Evolutionary conservation across 2,888 invertebrate species (phyloP), one percentile per base, ranked within the genome.

Genomic region (Caenorhabditis doughertyi): DNA sequence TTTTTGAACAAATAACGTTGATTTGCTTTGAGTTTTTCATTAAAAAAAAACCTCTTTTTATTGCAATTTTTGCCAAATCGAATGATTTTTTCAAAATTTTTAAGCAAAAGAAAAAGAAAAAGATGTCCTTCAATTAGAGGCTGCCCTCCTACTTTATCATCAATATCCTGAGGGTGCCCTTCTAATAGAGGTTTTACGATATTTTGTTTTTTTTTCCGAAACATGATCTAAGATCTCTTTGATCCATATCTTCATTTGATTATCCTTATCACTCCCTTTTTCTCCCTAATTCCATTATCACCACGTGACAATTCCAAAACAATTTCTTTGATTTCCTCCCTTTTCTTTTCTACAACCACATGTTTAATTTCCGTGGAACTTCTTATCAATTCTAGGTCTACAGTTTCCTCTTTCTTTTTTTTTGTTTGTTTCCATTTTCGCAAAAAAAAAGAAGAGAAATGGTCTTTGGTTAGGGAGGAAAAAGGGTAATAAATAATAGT

Each of bases 221-320:
- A 18, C 44, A 25, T 44, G 64, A 64, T 39, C 49, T 32, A 64
- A 64, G 44, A 64, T 49, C 25, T 25, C 1, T 25, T 55, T 42
- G 16, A 27, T 23, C 23, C 2, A 9, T 42, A 23, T 44, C 35
- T 42, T 16, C 21, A 18, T 47, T 47, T 47, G 18, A 18, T 47
- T 47, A 23, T 51, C 32, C 58, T 32, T 18, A 18, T 39, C 42
- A 4, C 13, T 27, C 11, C 9, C 25, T 42, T 1, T 29, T 47
- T 47, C 44, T 29, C 18, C 4, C 21, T 27, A 4, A 29, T 44
- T 42, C 3, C 21, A 32, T n/a, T n/a, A 32, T 35, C 39, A 18
- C 60, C 56, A 72, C 60, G 60, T 72, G 60, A 71, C 49, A 47
- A 47, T 39, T 39, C 39, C 7, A 35, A 35, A 35, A 35, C 35